These are phyloP conservation scores for Colletes collaris DNA, from an alignment of 2,888 invertebrate genomes.

Conservation along the genomic window DNA sequence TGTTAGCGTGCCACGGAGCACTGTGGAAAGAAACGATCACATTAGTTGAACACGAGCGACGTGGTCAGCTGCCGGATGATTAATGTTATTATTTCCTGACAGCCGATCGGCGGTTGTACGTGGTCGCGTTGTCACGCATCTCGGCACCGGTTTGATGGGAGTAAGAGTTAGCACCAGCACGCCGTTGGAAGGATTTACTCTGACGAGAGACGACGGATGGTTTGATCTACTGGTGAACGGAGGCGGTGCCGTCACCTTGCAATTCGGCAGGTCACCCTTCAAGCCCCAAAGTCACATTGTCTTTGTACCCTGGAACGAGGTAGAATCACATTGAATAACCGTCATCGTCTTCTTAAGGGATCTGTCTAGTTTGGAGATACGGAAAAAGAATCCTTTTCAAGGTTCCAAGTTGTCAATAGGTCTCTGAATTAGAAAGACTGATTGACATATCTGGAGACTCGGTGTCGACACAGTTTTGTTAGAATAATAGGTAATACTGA, in stretches of 20 bases:
- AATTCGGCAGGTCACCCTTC: conserved; percentile 96
- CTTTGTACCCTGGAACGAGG: conserved; percentile 98
- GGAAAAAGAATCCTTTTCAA: no score
- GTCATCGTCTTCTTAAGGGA: no score
- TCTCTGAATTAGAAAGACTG: no score
- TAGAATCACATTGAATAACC: conserved; percentile 69
- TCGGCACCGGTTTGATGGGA: conserved; percentile 97
- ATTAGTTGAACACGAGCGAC: conserved; percentile 39
- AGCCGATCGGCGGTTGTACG: conserved; percentile 99
- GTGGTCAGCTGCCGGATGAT: conserved; percentile 33
- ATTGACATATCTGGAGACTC: no score
- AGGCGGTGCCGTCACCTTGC: conserved; percentile 97
- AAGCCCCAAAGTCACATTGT: conserved; percentile 94
- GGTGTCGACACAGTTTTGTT: no score
- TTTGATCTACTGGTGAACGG: conserved; percentile 99
- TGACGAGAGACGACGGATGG: conserved; percentile 96
- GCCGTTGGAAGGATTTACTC: conserved; percentile 97
- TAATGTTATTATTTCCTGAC: conserved; percentile 76
- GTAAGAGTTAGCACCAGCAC: conserved; percentile 97
- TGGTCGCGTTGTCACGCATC: conserved; percentile 95
- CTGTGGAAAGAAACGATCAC: conserved; percentile 56
- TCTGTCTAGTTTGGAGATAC: background rate
- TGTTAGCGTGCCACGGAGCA: conserved; percentile 66
- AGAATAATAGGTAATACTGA: no score
- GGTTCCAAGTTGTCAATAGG: no score